Percentiles rank a stretch among this genome's conserved stretches.
Evolutionary conservation across 2,113 vertebrate genomes (phyloP).

Genomic region (Vombatus ursinus): DNA sequence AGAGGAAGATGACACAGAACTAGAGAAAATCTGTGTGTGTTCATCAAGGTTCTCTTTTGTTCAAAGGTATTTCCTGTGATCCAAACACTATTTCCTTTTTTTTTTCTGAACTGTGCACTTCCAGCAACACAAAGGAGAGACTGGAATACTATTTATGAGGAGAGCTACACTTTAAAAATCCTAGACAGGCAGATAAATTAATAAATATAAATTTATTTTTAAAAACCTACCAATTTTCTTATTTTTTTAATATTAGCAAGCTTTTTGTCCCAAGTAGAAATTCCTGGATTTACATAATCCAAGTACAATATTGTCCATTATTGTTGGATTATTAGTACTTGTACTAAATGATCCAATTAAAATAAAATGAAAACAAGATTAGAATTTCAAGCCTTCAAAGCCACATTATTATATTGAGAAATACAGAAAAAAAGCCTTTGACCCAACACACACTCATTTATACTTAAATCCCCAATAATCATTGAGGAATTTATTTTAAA

Average conservation of each 20-base stretch:
- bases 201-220: conserved; percentile 8
- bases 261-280: conserved; percentile 2
- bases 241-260: conserved; percentile 1
- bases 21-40: background rate
- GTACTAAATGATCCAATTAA: background rate
- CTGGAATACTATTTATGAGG: conserved; percentile 27
- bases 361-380: background rate
- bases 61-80: conserved; percentile 52
- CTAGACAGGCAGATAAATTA: background rate
- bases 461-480: background rate
- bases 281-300: conserved; percentile 44
- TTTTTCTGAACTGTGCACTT: conserved; percentile 24
- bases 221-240: conserved; percentile 6
- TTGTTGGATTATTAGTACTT: conserved; percentile 31
- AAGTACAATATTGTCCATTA: conserved; percentile 17
- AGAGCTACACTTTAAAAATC: background rate
- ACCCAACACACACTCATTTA: background rate
- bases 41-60: conserved; percentile 44
- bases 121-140: background rate
- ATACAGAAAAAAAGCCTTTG: background rate
- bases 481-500: background rate
- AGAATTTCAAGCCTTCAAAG: background rate
- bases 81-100: conserved; percentile 34
- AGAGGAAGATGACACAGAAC: background rate
- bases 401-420: background rate